A percentile compares a stretch with the other conserved stretches of the same genome.
These are phyloP conservation scores for Pemphigus obesinymphae DNA, from an alignment of 1,140 invertebrate species.

Conservation along the genomic window DNA sequence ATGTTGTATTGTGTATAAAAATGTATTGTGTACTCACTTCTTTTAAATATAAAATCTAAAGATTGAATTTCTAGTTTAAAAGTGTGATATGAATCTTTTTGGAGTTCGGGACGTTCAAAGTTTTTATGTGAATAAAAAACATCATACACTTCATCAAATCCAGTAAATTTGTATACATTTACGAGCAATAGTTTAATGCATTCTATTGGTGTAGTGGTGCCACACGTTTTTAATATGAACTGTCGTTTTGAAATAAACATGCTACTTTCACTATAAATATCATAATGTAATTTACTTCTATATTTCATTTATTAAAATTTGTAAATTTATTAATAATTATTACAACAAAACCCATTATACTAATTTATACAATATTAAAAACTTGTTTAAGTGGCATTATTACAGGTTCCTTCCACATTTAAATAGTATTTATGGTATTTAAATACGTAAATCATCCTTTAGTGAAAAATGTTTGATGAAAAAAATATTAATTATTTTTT, in stretches of 20 bases:
- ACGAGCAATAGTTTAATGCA: conserved; percentile 81
- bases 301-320: not conserved
- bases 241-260: conserved; percentile 93
- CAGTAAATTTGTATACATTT: conserved; percentile 78
- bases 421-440: not conserved
- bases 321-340: not conserved
- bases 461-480: not conserved
- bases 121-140: conserved; percentile 96
- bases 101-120: conserved; percentile 87
- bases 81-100: conserved; percentile 75
- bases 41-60: conserved; percentile 76
- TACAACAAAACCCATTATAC: not conserved
- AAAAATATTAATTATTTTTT: too few species aligned
- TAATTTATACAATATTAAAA: not conserved
- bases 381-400: not conserved
- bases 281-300: conserved; percentile 46
- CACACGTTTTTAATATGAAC: conserved; percentile 97
- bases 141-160: conserved; percentile 75
- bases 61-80: conserved; percentile 87
- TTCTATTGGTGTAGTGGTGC: conserved; percentile 91
- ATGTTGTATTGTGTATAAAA: not conserved
- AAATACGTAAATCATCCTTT: not conserved
- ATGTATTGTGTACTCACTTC: conserved; percentile 53
- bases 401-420: not conserved
- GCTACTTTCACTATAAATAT: conserved; percentile 82